Evolutionary conservation across 64 coral and sea anemone species (phyloP).

Genomic region (Dendrophyllia cribrosa): DNA sequence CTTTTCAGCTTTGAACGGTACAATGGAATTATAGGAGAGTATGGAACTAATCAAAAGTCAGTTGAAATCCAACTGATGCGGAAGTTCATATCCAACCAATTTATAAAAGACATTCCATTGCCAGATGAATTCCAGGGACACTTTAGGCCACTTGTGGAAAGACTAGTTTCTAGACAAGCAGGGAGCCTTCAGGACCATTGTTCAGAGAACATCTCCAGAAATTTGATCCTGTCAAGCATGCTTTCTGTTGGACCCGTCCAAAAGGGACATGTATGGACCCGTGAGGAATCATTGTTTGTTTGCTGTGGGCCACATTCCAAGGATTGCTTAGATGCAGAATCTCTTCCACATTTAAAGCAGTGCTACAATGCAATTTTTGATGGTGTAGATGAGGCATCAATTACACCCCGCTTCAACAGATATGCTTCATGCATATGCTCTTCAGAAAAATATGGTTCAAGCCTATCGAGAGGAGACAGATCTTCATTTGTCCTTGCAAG

Average conservation of each 20-base stretch:
- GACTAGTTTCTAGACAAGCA: conserved; percentile 30
- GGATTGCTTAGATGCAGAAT: conserved; percentile 9
- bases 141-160: conserved; percentile 64
- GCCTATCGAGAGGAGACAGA: conserved; percentile 34
- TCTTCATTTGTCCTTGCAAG: conserved; percentile 61
- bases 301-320: conserved; percentile 32
- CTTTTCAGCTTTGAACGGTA: conserved; percentile 23
- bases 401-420: conserved; percentile 54
- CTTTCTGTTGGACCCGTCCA: conserved; percentile 35
- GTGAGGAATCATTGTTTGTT: background rate
- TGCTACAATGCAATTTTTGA: conserved; percentile 14
- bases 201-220: background rate
- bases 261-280: conserved; percentile 22
- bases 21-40: conserved; percentile 67
- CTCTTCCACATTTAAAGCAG: background rate
- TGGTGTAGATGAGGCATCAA: conserved; percentile 38
- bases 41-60: conserved; percentile 67
- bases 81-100: conserved; percentile 62
- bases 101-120: conserved; percentile 62
- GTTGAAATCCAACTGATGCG: conserved; percentile 87
- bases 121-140: conserved; percentile 54
- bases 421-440: conserved; percentile 35
- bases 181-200: conserved; percentile 54
- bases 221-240: conserved; percentile 30
- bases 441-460: conserved; percentile 52